Evolutionary conservation across 2,888 invertebrate genomes (phyloP).

Genomic region (Leptopilina myrica): DNA sequence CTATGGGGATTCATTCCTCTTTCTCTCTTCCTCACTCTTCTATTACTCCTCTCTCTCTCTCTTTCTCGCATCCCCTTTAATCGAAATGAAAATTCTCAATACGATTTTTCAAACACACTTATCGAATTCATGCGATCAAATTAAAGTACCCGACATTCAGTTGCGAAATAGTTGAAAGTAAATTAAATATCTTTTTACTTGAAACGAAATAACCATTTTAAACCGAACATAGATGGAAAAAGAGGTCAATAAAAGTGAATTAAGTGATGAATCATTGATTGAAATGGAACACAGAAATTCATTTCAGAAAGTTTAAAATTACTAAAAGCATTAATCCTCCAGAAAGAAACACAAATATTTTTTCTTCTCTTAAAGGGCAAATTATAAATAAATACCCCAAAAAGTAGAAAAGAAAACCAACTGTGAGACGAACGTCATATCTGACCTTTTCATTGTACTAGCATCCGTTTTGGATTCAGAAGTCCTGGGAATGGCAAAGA

Average conservation of each 20-base stretch:
- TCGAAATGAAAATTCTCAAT: not conserved
- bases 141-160: not conserved
- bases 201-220: not conserved
- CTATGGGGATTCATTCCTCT: constrained; percentile 31
- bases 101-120: constrained; percentile 1
- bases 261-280: constrained; percentile 22
- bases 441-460: constrained; percentile 35
- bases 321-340: not conserved
- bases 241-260: constrained; percentile 17
- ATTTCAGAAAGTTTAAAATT: not conserved
- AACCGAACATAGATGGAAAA: not conserved
- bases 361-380: not conserved
- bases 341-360: not conserved
- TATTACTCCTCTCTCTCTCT: not conserved
- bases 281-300: not conserved
- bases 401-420: not conserved
- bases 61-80: not conserved
- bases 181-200: constrained; percentile 13
- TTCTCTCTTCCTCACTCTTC: not conserved
- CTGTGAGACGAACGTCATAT: constrained; percentile 5
- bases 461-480: constrained; percentile 23
- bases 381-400: not conserved
- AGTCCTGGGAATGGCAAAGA: constrained; percentile 33
- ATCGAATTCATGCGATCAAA: constrained; percentile 11
- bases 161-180: not conserved